A percentile compares a stretch with the other conserved stretches of the same genome.
Conservation (phyloP, 2,113 vertebrate species). For the Vulpes lagopus region DNA sequence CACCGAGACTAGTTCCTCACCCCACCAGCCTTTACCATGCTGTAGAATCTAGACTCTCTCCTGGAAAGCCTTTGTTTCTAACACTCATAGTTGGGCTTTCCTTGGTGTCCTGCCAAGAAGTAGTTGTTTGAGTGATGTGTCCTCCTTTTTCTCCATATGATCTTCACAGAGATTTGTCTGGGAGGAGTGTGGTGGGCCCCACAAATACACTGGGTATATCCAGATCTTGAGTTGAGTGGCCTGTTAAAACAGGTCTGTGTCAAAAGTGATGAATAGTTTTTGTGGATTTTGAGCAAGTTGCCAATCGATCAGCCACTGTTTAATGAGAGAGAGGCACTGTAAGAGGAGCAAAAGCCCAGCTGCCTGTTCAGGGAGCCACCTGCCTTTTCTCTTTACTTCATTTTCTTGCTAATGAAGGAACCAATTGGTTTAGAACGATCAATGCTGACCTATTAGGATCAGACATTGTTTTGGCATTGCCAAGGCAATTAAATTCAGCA, state of each 20-base stretch:
- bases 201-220: constrained; percentile 74
- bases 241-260: constrained; percentile 81
- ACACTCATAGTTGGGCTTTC: neutral
- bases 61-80: neutral
- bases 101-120: neutral
- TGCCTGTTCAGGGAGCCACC: constrained; percentile 80
- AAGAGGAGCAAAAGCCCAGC: constrained; percentile 83
- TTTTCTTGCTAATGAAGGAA: constrained; percentile 89
- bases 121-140: neutral
- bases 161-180: constrained; percentile 44
- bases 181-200: constrained; percentile 45
- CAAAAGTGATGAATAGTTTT: constrained; percentile 88
- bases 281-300: constrained; percentile 85
- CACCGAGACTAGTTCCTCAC: neutral
- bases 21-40: neutral
- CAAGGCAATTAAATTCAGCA: constrained; percentile 87
- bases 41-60: neutral
- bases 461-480: constrained; percentile 85
- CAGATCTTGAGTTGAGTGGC: constrained; percentile 80
- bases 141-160: neutral
- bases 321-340: constrained; percentile 85
- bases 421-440: constrained; percentile 88
- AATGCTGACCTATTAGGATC: constrained; percentile 87
- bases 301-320: constrained; percentile 84
- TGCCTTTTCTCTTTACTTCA: constrained; percentile 87